These are phyloP conservation scores for Chromobotia macracanthus DNA, from an alignment of 2,797 vertebrate genomes.

Conservation along the genomic window DNA sequence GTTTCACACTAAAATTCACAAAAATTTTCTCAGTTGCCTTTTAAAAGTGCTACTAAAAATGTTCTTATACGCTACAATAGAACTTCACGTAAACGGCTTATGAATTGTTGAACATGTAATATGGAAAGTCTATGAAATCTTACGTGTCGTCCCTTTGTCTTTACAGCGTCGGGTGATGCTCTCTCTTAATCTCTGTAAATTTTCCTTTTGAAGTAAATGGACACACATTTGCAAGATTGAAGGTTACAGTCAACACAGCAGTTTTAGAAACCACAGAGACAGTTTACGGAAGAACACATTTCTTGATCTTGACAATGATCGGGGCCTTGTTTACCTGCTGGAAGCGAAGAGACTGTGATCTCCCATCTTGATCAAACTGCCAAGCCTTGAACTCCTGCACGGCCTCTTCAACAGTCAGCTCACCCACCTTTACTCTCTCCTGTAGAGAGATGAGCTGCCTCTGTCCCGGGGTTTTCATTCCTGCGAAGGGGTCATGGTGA, in stretches of 20 bases:
- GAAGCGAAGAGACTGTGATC: conserved; percentile 88
- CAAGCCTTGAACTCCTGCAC: conserved; percentile 95
- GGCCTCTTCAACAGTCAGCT: conserved; percentile 91
- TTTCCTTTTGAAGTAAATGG: conserved; percentile 78
- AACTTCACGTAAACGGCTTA: neutral
- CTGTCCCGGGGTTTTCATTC: conserved; percentile 97
- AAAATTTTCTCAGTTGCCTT: no score
- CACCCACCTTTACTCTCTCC: conserved; percentile 93
- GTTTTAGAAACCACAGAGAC: neutral
- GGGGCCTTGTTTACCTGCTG: conserved; percentile 83
- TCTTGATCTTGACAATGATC: neutral
- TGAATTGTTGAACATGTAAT: neutral
- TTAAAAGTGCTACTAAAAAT: no score
- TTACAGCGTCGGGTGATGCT: conserved; percentile 92
- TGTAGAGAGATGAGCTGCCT: conserved; percentile 94
- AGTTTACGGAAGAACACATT: neutral
- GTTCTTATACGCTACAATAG: neutral
- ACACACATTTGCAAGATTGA: neutral
- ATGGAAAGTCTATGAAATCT: conserved; percentile 61
- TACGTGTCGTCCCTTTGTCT: conserved; percentile 83
- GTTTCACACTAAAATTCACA: no score
- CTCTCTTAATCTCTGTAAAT: conserved; percentile 88
- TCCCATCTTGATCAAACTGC: conserved; percentile 90
- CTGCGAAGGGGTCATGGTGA: conserved; percentile 87
- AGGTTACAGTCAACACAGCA: no score